Evolutionary conservation across 2,797 vertebrate species (phyloP).

Genomic region (Gorsachius magnificus): DNA sequence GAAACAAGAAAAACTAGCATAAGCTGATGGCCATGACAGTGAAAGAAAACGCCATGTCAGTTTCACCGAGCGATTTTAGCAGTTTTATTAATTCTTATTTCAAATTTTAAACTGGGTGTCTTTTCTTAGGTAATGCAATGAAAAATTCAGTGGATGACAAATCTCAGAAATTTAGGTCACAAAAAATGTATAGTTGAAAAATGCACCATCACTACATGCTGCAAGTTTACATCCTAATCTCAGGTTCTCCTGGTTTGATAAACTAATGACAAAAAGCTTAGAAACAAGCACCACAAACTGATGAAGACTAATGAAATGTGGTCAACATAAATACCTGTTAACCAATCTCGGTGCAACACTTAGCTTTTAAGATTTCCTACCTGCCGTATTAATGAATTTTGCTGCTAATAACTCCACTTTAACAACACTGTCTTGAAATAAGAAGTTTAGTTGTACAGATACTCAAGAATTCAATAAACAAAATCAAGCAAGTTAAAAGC

Average conservation of each 20-base stretch:
- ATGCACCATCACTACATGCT: neutral
- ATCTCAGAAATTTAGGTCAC: neutral
- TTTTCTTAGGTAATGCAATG: neutral
- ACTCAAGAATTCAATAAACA: neutral
- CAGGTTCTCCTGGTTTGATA: neutral
- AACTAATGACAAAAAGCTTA: neutral
- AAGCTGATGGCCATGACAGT: neutral
- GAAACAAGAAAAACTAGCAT: no score
- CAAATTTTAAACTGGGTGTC: neutral
- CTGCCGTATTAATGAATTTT: neutral
- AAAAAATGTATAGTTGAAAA: neutral
- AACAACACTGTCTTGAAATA: neutral
- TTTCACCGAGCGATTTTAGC: neutral
- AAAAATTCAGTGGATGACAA: neutral
- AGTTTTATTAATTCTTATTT: neutral
- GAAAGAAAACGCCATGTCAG: neutral
- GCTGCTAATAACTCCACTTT: neutral
- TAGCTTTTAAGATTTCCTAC: neutral
- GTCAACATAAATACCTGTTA: neutral
- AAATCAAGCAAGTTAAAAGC: neutral
- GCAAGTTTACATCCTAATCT: neutral
- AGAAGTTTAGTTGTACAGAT: neutral
- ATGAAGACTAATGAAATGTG: neutral
- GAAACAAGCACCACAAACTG: neutral
- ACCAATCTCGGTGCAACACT: neutral